A percentile compares a stretch with the other conserved stretches of the same genome.
Conservation (phyloP, 2,797 vertebrate species). For the Cynodonichthys magdalenae region DNA sequence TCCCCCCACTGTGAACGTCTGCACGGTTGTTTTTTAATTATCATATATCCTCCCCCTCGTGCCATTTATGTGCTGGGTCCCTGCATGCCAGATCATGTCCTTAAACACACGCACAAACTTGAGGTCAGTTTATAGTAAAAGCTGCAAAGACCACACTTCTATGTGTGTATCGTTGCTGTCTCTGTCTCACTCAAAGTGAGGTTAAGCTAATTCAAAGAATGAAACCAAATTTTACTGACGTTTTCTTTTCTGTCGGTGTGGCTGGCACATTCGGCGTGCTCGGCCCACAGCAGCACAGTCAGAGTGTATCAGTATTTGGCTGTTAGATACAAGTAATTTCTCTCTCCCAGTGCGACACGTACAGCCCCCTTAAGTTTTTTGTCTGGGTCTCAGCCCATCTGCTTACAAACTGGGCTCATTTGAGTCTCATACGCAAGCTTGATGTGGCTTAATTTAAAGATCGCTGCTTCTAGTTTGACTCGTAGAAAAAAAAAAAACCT, state of each 20-base stretch:
- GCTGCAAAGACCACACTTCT: conserved; percentile 17
- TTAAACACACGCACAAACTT: not conserved
- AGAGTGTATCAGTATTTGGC: conserved; percentile 45
- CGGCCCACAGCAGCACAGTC: conserved; percentile 30
- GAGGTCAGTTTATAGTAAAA: conserved; percentile 24
- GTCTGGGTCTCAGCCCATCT: conserved; percentile 50
- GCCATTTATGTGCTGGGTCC: conserved; percentile 49
- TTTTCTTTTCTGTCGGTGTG: conserved; percentile 28
- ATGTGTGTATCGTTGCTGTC: not conserved
- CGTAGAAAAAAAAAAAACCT: not conserved
- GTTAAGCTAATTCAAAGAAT: conserved; percentile 16
- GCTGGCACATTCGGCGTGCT: conserved; percentile 16
- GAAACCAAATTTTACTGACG: conserved; percentile 17
- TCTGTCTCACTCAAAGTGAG: not conserved
- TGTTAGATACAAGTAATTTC: conserved; percentile 49
- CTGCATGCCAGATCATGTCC: conserved; percentile 59
- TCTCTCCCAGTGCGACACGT: conserved; percentile 37
- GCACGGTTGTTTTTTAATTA: conserved; percentile 72
- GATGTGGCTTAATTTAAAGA: conserved; percentile 35
- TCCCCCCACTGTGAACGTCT: conserved; percentile 58
- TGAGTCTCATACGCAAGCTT: conserved; percentile 34
- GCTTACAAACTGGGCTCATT: conserved; percentile 36
- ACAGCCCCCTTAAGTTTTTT: conserved; percentile 40
- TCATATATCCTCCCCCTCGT: conserved; percentile 60
- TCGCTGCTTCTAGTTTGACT: conserved; percentile 13